These are phyloP conservation scores for Calliopsis andreniformis DNA, from an alignment of 1,140 invertebrate genomes.

Conservation along the genomic window DNA sequence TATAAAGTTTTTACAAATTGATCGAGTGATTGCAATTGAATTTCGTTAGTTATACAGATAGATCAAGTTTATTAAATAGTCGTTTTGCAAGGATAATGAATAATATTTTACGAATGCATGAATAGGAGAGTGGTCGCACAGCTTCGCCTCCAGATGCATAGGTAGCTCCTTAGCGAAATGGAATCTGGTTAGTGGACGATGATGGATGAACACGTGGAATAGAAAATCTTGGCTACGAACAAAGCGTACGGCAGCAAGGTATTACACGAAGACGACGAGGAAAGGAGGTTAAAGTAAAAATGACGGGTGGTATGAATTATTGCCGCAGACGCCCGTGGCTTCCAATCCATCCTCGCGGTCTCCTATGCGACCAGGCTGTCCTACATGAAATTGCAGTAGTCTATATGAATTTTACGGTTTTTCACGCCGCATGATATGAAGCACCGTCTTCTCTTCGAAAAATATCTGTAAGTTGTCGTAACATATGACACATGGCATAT, in stretches of 20 bases:
- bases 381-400: background rate
- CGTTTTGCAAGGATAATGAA: background rate
- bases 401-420: background rate
- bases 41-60: too few relatives aligned
- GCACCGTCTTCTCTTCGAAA: too few relatives aligned
- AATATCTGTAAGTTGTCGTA: too few relatives aligned
- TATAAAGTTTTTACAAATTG: too few relatives aligned
- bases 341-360: constrained; percentile 24
- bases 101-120: background rate
- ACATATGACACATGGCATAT: too few relatives aligned
- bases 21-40: too few relatives aligned
- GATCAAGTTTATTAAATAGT: too few relatives aligned
- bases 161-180: background rate
- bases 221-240: constrained; percentile 68
- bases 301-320: constrained; percentile 67
- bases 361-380: background rate
- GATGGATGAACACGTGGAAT: constrained; percentile 71
- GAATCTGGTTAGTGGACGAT: constrained; percentile 52
- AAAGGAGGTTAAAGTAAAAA: constrained; percentile 56
- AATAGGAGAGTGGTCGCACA: background rate
- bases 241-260: constrained; percentile 49
- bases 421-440: too few relatives aligned
- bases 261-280: constrained; percentile 45
- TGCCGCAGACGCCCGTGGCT: constrained; percentile 51
- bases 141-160: background rate